Evolutionary conservation across 2,888 invertebrate species (phyloP).

Genomic region (Nebria brevicollis): DNA sequence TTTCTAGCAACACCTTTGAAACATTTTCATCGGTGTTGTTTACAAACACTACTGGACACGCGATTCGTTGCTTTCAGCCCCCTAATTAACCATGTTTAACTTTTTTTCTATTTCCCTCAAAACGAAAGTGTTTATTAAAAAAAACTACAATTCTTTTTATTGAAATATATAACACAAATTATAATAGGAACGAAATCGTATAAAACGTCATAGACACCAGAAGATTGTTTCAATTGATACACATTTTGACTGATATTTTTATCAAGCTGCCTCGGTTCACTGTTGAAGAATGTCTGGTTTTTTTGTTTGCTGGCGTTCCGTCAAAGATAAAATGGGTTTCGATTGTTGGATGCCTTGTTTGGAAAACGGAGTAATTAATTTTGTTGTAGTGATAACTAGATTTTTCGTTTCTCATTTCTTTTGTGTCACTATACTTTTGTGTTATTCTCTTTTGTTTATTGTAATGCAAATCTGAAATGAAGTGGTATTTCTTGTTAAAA

Average conservation of each 20-base stretch:
- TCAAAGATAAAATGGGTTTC: constrained; percentile 9
- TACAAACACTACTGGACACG: too few species aligned
- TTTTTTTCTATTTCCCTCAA: too few species aligned
- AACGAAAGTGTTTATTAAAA: too few species aligned
- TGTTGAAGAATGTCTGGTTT: background rate
- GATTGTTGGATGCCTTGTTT: constrained; percentile 24
- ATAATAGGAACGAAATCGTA: background rate
- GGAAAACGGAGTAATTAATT: constrained; percentile 39
- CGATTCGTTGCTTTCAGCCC: too few species aligned
- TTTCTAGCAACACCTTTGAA: too few species aligned
- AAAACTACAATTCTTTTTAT: too few species aligned
- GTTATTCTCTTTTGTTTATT: constrained; percentile 37
- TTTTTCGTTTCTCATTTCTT: background rate
- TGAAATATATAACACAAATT: too few species aligned
- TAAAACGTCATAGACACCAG: constrained; percentile 10
- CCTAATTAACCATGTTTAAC: too few species aligned
- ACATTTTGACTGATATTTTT: background rate
- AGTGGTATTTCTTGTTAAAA: constrained; percentile 23
- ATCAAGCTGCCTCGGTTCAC: background rate
- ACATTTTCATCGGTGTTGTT: too few species aligned
- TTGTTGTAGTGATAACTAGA: constrained; percentile 35
- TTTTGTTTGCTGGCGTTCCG: background rate
- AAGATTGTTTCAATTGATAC: constrained; percentile 14
- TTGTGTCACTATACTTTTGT: constrained; percentile 18
- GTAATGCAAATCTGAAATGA: constrained; percentile 36